Base-by-base conservation (phyloP, 2,888 invertebrate species). In the Agrenia bidenticulata region DNA sequence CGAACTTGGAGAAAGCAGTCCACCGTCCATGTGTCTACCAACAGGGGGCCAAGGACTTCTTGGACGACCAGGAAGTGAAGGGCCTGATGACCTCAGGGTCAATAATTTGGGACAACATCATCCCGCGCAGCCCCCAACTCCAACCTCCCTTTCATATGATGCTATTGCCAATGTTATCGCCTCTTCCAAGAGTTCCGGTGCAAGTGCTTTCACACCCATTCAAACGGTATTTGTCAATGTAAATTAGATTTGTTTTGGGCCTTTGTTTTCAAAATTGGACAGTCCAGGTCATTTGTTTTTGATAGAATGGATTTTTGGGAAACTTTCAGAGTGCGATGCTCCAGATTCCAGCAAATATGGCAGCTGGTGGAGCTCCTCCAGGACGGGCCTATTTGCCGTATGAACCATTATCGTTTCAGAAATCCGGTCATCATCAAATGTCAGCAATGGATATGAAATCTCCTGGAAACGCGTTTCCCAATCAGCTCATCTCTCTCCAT, bases 401-500 rank as follows among this genome's bases (percentile, higher is more conserved):
- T 83, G 95, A 95, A 80, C 92, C 94, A 62, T 86, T 95, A 78
- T 90, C 90, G 80, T 92, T 94, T 83, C 91, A 90, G 79, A 89
- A 88, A 79, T 86, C 79, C 23, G 73, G 77, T 60, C 76, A 78
- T 61, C 79, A 78, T 51, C 77, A 74, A 69, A 77, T 78, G 77
- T 70, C 78, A 56, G 74, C 78, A 45, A 79, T 79, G 78, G 79
- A 79, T 68, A 78, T 79, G 67, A 79, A 79, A 66, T 73, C 77
- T 49, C 83, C 86, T 67, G 77, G 79, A 63, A 84, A 83, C 79
- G 83, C 84, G 57, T 94, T 94, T 81, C 94, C 94, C 67, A 94
- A 94, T 81, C 94, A 94, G 81, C 84, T 94, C 82, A 94, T 94
- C 81, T 93, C 94, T 77, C 85, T 96, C 76, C 95, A 96, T 82